Percentiles rank a stretch among this genome's conserved stretches.
These are phyloP conservation scores for Synaphobranchus kaupii DNA, from an alignment of 2,797 vertebrate genomes.

Conservation along the genomic window DNA sequence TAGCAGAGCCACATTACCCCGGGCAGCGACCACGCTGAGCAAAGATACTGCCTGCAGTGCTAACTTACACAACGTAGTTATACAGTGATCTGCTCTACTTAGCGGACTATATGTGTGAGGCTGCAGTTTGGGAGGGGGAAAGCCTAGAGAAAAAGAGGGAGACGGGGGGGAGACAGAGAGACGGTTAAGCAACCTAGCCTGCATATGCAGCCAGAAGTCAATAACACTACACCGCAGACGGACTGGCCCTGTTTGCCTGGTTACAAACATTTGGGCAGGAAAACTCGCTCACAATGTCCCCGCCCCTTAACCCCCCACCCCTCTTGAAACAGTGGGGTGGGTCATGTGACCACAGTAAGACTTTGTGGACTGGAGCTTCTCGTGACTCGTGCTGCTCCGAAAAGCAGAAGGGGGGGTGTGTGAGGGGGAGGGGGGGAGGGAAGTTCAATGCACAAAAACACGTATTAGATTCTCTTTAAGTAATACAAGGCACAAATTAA, in stretches of 20 bases:
- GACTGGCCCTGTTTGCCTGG: constrained; percentile 77
- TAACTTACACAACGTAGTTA: not conserved
- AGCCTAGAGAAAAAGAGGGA: not conserved
- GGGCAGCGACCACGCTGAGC: not conserved
- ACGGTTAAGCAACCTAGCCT: constrained; percentile 19
- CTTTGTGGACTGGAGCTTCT: constrained; percentile 61
- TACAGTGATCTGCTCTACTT: not conserved
- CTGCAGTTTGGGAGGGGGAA: not conserved
- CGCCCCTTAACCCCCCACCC: constrained; percentile 56
- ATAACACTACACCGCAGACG: constrained; percentile 65
- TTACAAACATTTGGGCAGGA: constrained; percentile 79
- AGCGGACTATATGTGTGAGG: not conserved
- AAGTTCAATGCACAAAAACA: constrained; percentile 48
- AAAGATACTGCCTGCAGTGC: not conserved
- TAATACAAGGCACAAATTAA: not conserved
- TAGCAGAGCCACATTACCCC: not conserved
- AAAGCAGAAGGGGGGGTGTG: constrained; percentile 52
- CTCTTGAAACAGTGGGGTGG: constrained; percentile 49
- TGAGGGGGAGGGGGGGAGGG: no score
- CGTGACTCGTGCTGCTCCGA: constrained; percentile 48
- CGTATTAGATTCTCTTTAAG: not conserved
- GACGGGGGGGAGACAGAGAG: not conserved
- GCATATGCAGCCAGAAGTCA: constrained; percentile 65
- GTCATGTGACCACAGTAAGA: constrained; percentile 65
- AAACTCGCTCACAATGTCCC: constrained; percentile 71